phyloP scores from a whole-genome alignment of 2,113 vertebrate genomes.

The Ramphastos sulfuratus region DNA sequence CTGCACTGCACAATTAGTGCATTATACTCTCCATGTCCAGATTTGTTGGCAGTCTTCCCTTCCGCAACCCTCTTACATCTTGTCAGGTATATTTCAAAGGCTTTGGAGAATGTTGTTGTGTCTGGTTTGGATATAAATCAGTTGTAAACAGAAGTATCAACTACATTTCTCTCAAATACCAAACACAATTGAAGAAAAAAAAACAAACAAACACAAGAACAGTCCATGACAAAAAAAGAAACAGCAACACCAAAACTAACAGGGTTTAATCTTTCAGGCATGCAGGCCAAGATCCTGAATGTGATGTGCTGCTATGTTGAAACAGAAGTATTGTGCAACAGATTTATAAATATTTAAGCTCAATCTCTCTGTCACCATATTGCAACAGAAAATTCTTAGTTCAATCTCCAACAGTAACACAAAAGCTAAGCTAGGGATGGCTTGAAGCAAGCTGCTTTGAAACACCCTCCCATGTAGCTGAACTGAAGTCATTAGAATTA shows the following conservation, averaged over 20 bases:
- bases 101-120: neutral
- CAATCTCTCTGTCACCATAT: neutral
- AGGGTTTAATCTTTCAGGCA: neutral
- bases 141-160: neutral
- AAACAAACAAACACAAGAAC: neutral
- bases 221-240: neutral
- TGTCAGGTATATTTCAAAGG: neutral
- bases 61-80: neutral
- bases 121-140: neutral
- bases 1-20: neutral
- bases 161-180: neutral
- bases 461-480: accelerated
- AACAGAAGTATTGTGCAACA: neutral
- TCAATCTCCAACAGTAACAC: neutral
- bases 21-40: neutral
- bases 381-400: neutral
- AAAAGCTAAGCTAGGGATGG: neutral
- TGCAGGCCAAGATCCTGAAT: neutral
- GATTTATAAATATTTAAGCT: neutral
- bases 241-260: neutral
- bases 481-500: neutral
- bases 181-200: neutral
- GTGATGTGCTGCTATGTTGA: neutral
- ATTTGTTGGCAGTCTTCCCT: neutral
- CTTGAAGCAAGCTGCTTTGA: neutral